Base-by-base conservation (phyloP, 2,113 vertebrate species). In the Esox niger region DNA sequence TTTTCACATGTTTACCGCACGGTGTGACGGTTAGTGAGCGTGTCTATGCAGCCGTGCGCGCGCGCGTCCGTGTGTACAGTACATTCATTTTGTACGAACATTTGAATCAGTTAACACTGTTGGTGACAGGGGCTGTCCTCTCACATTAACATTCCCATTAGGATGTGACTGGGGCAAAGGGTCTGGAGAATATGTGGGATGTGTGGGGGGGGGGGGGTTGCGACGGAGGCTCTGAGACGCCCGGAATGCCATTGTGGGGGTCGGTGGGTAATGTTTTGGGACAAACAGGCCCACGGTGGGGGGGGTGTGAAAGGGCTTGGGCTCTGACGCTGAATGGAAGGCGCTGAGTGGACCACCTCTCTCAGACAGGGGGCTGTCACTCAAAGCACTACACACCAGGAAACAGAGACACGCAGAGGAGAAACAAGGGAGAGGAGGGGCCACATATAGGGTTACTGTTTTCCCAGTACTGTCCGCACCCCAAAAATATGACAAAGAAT, bases 251-350 rank as follows among this genome's bases (percentile, higher is more conserved):
- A 91, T 92, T 94, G 93, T 94, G 92, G 93, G 89, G 85, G 69
- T 29, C 75, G 81, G 80, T 83, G 75, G 76, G 91, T 90, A 93
- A 90, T 95, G 93, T 95, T 95, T 95, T 91, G 91, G 93, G 91
- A 94, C 92, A 94, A 94, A 95, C 92, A 93, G 91, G 90, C 90
- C 91, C 91, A 87, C 82, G 91, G 91, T 89, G 81, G 84, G 92
- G 89, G 87, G 91, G 90, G 92, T 93, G 91, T 94, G 91, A 94
- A 94, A 93, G 81, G 90, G 90, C 88, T 86, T 83, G 60, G 87
- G 89, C 87, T 70, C 87, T 89, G 90, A 80, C 89, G 86, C 88
- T 94, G 91, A 95, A 95, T 93, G 90, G 90, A 89, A 89, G 74
- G 89, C 93, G 89, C 92, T 90, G 90, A 88, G 87, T 87, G 89